These are phyloP conservation scores for Teleogryllus occipitalis DNA, from an alignment of 1,140 invertebrate genomes.

Conservation along the genomic window DNA sequence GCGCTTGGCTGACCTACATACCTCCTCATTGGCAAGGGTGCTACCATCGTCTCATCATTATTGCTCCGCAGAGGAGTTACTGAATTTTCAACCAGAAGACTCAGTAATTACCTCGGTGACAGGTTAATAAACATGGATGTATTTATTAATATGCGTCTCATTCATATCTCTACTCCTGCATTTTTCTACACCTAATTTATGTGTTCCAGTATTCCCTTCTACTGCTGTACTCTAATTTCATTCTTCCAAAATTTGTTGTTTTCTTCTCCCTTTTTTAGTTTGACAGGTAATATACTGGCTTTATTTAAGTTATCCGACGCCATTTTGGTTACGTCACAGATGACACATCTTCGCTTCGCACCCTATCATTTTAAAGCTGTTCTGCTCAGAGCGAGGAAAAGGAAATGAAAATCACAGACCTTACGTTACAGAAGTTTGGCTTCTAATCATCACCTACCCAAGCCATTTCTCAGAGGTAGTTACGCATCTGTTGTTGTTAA, in stretches of 20 bases:
- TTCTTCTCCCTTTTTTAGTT: not conserved
- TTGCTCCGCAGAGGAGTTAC: not conserved
- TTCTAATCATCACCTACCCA: not conserved
- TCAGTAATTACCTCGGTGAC: not conserved
- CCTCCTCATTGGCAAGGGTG: no score
- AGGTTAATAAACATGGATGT: not conserved
- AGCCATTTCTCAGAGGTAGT: not conserved
- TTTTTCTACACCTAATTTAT: not conserved
- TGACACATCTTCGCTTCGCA: not conserved
- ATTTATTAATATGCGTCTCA: not conserved
- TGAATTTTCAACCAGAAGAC: not conserved
- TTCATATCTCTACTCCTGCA: not conserved
- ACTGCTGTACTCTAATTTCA: not conserved
- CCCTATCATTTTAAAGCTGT: not conserved
- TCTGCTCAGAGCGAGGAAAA: not conserved
- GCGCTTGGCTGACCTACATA: no score
- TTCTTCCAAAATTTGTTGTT: not conserved
- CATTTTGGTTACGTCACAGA: not conserved
- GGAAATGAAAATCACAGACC: slow-evolving; percentile 2
- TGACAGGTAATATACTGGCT: not conserved
- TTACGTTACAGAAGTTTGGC: not conserved
- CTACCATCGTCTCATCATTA: no score
- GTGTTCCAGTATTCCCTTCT: not conserved
- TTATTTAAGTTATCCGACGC: not conserved
- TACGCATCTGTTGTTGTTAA: not conserved